These are phyloP conservation scores for Oconnorella tubifera DNA, from an alignment of 2,888 invertebrate genomes.

Conservation along the genomic window DNA sequence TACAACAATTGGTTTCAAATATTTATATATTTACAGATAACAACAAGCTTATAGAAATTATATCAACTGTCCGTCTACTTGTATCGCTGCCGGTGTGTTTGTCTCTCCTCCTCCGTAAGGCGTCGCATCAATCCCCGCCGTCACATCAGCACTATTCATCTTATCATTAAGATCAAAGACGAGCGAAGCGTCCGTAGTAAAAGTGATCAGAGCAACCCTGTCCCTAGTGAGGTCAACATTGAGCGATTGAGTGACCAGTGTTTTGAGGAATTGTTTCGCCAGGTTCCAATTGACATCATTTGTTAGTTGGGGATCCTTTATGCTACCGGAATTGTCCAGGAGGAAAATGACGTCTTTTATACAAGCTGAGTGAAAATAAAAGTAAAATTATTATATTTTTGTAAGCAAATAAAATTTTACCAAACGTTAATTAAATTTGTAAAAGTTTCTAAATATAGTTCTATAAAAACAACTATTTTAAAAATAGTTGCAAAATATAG, in stretches of 20 bases:
- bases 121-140: not conserved
- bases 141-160: not conserved
- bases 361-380: too few species aligned
- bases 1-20: too few species aligned
- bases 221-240: not conserved
- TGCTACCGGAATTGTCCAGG: constrained; percentile 4
- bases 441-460: too few species aligned
- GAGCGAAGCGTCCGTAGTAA: not conserved
- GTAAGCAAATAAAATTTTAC: too few species aligned
- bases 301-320: not conserved
- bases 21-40: too few species aligned
- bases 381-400: too few species aligned
- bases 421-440: too few species aligned
- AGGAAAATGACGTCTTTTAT: constrained; percentile 1
- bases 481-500: too few species aligned
- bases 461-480: too few species aligned
- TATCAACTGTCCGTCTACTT: not conserved
- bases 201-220: not conserved
- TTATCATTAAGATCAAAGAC: not conserved
- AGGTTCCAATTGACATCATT: not conserved
- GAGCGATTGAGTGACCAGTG: not conserved
- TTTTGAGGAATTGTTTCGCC: not conserved
- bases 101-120: not conserved
- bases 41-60: not conserved
- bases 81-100: constrained; percentile 2